phyloP scores from a whole-genome alignment of 2,888 invertebrate species.

The Arrhopalites spinosus region DNA sequence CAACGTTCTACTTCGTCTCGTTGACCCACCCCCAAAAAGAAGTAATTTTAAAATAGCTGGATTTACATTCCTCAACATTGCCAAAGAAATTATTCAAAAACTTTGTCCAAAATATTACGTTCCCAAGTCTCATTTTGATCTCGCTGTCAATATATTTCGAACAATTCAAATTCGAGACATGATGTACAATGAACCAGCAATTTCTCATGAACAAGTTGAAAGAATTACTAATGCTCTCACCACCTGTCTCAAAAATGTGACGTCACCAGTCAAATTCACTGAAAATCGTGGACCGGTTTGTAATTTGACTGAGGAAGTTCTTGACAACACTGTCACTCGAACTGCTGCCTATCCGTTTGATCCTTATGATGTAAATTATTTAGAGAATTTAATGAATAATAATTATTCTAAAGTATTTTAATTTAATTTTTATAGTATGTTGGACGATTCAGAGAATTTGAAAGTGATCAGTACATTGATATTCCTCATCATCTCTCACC shows the following conservation, averaged over 20 bases:
- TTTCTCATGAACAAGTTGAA: constrained; percentile 14
- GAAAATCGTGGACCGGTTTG: too few relatives aligned
- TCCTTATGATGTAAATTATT: constrained; percentile 11
- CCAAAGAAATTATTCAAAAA: constrained; percentile 44
- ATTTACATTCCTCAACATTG: constrained; percentile 45
- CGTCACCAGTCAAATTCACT: constrained; percentile 9
- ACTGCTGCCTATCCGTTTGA: not conserved
- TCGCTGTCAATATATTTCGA: constrained; percentile 42
- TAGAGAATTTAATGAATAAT: not conserved
- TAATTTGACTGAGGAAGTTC: too few relatives aligned
- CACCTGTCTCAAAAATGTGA: constrained; percentile 7
- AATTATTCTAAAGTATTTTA: not conserved
- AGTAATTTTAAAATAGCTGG: constrained; percentile 21
- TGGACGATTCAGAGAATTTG: not conserved
- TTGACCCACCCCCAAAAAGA: not conserved
- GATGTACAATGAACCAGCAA: constrained; percentile 16
- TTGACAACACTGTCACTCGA: not conserved
- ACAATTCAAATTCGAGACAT: constrained; percentile 29
- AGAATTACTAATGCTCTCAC: constrained; percentile 18
- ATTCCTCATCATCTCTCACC: constrained; percentile 3
- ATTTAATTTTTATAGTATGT: not conserved
- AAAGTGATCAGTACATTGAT: not conserved
- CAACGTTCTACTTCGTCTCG: not conserved
- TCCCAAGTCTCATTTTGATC: constrained; percentile 39
- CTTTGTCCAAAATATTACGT: constrained; percentile 48